phyloP scores from a whole-genome alignment of 2,113 vertebrate species.

The Hydrochoerus hydrochaeris region DNA sequence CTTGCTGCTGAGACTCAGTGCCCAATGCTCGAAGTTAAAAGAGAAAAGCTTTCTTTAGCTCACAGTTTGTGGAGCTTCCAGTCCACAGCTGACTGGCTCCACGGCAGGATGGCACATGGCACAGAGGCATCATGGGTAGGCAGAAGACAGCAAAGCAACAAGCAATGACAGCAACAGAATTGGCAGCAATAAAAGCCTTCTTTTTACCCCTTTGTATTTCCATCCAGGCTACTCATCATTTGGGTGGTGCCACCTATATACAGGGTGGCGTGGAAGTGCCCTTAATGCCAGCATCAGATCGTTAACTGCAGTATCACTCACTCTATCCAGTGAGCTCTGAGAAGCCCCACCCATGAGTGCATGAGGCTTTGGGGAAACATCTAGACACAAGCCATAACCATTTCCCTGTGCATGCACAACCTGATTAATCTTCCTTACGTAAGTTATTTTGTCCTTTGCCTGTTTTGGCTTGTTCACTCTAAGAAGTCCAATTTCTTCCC shows the following conservation, averaged over 20 bases:
- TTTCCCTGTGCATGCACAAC: neutral
- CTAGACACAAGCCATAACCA: neutral
- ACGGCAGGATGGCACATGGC: neutral
- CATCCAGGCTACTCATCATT: neutral
- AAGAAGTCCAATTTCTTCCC: neutral
- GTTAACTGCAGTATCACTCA: neutral
- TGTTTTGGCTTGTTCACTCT: neutral
- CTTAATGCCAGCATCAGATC: neutral
- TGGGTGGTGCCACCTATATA: neutral
- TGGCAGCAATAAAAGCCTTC: neutral
- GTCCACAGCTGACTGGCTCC: neutral
- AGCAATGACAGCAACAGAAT: neutral
- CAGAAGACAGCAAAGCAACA: neutral
- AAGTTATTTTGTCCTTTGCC: neutral
- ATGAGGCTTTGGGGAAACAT: neutral
- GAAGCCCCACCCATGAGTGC: neutral
- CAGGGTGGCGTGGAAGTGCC: neutral
- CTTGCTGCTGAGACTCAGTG: neutral
- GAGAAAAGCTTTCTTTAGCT: neutral
- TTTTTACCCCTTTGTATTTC: neutral
- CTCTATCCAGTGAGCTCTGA: neutral
- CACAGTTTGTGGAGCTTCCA: neutral
- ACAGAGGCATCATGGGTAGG: neutral
- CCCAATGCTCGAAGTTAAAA: neutral
- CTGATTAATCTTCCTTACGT: neutral